Conservation (phyloP, 2,113 vertebrate species). For the Hemichromis elongatus region DNA sequence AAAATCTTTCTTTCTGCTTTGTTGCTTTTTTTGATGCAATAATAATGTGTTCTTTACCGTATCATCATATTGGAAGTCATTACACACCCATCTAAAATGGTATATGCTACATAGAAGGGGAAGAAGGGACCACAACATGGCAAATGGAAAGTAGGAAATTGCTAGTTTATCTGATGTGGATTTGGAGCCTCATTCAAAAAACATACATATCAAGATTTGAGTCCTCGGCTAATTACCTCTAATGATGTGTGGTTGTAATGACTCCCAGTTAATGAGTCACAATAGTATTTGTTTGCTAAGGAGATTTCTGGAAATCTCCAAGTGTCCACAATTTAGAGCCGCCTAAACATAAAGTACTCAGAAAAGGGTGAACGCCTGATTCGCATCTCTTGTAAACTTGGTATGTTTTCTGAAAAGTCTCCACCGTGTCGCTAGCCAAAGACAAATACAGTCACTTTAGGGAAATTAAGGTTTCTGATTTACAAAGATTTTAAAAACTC, state of each 20-base stretch:
- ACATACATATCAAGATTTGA: neutral
- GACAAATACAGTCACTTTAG: neutral
- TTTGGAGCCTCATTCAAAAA: neutral
- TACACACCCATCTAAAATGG: neutral
- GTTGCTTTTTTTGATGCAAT: neutral
- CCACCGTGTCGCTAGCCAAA: neutral
- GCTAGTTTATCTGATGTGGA: slow-evolving; percentile 1
- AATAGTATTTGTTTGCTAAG: neutral
- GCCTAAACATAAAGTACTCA: neutral
- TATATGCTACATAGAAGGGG: neutral
- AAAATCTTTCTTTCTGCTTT: neutral
- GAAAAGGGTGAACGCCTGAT: neutral
- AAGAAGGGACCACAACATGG: neutral
- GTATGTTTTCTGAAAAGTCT: neutral
- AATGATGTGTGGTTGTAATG: neutral
- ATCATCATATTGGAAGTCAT: neutral
- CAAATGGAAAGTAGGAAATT: neutral
- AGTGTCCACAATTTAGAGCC: neutral
- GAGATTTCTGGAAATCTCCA: neutral
- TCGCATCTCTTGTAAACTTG: neutral
- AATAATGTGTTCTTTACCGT: neutral
- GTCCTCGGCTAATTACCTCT: neutral
- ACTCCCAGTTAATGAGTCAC: neutral
- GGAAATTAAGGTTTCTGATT: neutral
- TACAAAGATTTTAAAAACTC: neutral